Conservation (phyloP, 2,113 vertebrate genomes). For the Syngnathus typhle region DNA sequence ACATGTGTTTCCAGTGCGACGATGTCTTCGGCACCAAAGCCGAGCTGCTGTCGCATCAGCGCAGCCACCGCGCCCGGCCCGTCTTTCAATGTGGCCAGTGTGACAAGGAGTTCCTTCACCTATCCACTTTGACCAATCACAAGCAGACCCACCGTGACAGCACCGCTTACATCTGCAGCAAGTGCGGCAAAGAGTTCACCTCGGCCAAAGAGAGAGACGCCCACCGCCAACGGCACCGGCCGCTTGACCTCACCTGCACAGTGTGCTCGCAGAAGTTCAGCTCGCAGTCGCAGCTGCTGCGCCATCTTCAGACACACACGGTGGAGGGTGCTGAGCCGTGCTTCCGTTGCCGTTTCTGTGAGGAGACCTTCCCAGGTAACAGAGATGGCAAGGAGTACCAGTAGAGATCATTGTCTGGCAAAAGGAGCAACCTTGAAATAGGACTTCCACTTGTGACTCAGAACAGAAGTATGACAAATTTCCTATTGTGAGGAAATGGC, state of each 20-base stretch:
- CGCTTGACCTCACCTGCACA: slow-evolving; percentile 37
- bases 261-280: slow-evolving; percentile 44
- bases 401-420: too few relatives aligned
- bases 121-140: slow-evolving; percentile 61
- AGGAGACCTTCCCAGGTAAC: slow-evolving; percentile 50
- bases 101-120: slow-evolving; percentile 44
- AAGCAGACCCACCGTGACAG: slow-evolving; percentile 44
- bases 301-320: slow-evolving; percentile 53
- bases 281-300: slow-evolving; percentile 54
- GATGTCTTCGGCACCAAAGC: slow-evolving; percentile 39
- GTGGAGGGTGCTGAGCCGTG: slow-evolving; percentile 31
- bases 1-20: slow-evolving; percentile 62
- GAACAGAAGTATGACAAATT: too few relatives aligned
- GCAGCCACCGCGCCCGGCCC: slow-evolving; percentile 50
- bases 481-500: too few relatives aligned
- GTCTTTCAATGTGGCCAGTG: slow-evolving; percentile 56
- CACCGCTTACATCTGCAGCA: slow-evolving; percentile 31
- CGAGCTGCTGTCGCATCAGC: slow-evolving; percentile 47
- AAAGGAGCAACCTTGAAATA: too few relatives aligned
- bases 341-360: slow-evolving; percentile 64
- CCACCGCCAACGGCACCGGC: slow-evolving; percentile 42
- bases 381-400: not conserved
- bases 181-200: slow-evolving; percentile 27
- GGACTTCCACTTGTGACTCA: too few relatives aligned
- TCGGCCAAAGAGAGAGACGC: slow-evolving; percentile 31